Evolutionary conservation across 2,888 invertebrate species (phyloP).

Genomic region (Parelbella ahira): DNA sequence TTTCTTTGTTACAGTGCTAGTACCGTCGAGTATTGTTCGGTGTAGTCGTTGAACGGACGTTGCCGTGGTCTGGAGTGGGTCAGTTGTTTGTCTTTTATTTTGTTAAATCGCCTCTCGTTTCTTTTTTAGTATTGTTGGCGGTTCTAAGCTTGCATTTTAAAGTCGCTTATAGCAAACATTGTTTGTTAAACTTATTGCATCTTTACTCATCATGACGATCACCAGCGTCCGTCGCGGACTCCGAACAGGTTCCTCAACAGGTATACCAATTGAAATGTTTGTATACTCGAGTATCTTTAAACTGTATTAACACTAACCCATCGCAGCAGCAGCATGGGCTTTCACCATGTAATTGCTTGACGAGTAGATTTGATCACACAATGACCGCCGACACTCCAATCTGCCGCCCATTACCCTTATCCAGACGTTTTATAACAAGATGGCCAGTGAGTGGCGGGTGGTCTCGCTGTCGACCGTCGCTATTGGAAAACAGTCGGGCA

Average conservation of each 20-base stretch:
- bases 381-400: neutral
- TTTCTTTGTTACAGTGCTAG: slow-evolving; percentile 30
- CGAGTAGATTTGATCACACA: neutral
- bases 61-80: neutral
- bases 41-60: slow-evolving; percentile 18
- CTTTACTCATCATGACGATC: no score
- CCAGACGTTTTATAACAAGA: neutral
- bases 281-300: no score
- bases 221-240: no score
- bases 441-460: no score
- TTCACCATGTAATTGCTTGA: slow-evolving; percentile 11
- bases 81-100: slow-evolving; percentile 5
- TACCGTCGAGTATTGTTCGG: slow-evolving; percentile 27
- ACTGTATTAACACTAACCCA: slow-evolving; percentile 5
- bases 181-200: no score
- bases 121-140: no score
- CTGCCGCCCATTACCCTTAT: slow-evolving; percentile 11
- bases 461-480: no score
- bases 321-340: slow-evolving; percentile 4
- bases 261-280: no score
- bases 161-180: no score
- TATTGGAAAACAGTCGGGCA: no score
- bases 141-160: no score
- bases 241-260: no score
- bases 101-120: slow-evolving; percentile 7